Percentiles rank a stretch among this genome's conserved stretches.
Conservation (phyloP, 2,888 invertebrate genomes). For the Tricholauxania praeusta region DNA sequence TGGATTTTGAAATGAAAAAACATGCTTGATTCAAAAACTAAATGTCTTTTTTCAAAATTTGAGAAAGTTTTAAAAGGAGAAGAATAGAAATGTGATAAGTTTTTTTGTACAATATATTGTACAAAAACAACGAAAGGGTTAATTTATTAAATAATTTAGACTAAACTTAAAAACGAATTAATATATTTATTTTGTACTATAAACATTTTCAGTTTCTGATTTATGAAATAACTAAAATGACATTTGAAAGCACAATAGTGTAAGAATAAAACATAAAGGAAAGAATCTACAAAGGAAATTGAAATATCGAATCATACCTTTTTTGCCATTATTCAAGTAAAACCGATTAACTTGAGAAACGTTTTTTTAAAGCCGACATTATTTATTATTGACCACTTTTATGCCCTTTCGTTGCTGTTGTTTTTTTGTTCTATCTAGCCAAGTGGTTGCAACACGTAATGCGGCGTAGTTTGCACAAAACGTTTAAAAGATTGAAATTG, state of each 20-base stretch:
- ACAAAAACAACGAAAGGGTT: too few relatives aligned
- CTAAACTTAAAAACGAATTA: too few relatives aligned
- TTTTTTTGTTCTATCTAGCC: background rate
- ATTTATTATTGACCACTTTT: constrained; percentile 31
- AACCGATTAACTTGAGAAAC: constrained; percentile 19
- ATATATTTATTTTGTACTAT: too few relatives aligned
- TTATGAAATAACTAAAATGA: too few relatives aligned
- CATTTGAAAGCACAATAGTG: background rate
- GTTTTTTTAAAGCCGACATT: constrained; percentile 4
- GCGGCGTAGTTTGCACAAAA: constrained; percentile 22
- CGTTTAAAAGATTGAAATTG: constrained; percentile 29
- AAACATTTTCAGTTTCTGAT: too few relatives aligned
- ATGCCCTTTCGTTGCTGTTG: background rate
- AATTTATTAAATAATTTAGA: too few relatives aligned
- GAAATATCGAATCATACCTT: background rate
- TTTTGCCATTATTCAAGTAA: constrained; percentile 4
- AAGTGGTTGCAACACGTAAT: background rate
- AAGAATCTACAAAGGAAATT: constrained; percentile 17
- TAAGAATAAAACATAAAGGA: background rate
- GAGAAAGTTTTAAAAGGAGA: too few relatives aligned
- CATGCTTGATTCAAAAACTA: too few relatives aligned
- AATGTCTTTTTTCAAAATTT: too few relatives aligned
- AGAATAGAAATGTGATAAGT: too few relatives aligned
- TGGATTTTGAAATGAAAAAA: too few relatives aligned
- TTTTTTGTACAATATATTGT: too few relatives aligned